Evolutionary conservation across 2,888 invertebrate genomes (phyloP).

Genomic region (Hetaerina titia): DNA sequence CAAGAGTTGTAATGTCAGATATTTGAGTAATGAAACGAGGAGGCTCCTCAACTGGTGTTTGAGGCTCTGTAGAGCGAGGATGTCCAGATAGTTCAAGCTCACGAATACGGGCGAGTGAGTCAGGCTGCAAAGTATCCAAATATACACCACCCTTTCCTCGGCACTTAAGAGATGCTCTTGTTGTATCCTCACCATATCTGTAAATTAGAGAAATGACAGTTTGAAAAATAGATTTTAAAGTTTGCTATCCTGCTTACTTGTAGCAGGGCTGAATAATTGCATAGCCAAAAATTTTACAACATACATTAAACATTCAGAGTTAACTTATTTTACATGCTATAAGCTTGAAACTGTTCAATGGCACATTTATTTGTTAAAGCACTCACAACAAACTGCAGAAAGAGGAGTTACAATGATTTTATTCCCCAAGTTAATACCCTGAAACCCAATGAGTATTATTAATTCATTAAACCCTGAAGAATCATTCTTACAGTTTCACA

Average conservation of each 20-base stretch:
- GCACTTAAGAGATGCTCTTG: constrained; percentile 90
- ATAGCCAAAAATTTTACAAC: not conserved
- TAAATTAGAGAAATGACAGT: constrained; percentile 44
- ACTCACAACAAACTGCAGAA: too few species aligned
- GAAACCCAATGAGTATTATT: too few species aligned
- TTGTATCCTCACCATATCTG: constrained; percentile 90
- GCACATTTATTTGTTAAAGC: too few species aligned
- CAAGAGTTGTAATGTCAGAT: constrained; percentile 88
- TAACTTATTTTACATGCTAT: not conserved
- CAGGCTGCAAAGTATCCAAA: constrained; percentile 93
- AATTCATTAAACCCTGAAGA: too few species aligned
- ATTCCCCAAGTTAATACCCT: too few species aligned
- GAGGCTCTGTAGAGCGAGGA: constrained; percentile 80
- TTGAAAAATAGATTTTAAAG: not conserved
- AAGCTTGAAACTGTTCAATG: too few species aligned
- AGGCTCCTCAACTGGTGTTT: constrained; percentile 85
- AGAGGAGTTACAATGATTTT: too few species aligned
- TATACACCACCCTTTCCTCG: constrained; percentile 92
- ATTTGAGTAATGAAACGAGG: constrained; percentile 95
- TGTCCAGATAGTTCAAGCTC: constrained; percentile 84
- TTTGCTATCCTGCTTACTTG: not conserved
- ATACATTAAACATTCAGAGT: not conserved
- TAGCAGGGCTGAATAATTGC: not conserved
- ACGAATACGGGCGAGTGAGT: constrained; percentile 91
- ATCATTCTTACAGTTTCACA: too few species aligned